phyloP scores from a whole-genome alignment of 2,888 invertebrate genomes.

The Didymodactylos carnosus region DNA sequence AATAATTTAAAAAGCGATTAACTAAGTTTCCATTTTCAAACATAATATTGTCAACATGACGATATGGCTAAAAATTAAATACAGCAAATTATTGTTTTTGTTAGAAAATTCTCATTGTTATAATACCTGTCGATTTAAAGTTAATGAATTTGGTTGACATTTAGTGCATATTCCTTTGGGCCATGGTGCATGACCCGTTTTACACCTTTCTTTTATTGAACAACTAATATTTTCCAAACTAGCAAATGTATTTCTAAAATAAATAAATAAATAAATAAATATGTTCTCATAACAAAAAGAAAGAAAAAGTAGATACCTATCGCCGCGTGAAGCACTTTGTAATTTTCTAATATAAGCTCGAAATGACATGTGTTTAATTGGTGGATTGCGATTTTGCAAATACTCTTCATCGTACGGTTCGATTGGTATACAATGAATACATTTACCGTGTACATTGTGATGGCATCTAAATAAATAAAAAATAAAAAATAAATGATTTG shows the following conservation, averaged over 20 bases:
- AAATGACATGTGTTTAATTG: constrained; percentile 88
- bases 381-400: constrained; percentile 54
- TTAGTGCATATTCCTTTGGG: constrained; percentile 83
- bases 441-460: constrained; percentile 40
- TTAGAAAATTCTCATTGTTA: constrained; percentile 8
- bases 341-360: constrained; percentile 82
- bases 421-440: constrained; percentile 82
- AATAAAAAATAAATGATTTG: not conserved
- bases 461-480: not conserved
- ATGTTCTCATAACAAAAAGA: not conserved
- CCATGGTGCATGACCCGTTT: constrained; percentile 80
- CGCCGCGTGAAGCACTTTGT: constrained; percentile 48
- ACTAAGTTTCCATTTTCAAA: constrained; percentile 85
- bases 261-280: not conserved
- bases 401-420: constrained; percentile 89
- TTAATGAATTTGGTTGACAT: constrained; percentile 91
- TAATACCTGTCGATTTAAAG: constrained; percentile 61
- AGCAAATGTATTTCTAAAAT: constrained; percentile 62
- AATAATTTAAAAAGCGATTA: constrained; percentile 83
- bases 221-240: constrained; percentile 77
- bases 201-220: constrained; percentile 78
- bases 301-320: constrained; percentile 43
- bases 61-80: constrained; percentile 48
- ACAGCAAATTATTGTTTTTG: too few species aligned
- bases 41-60: constrained; percentile 85